Conservation (phyloP, 2,888 invertebrate species). For the Drosophila kanekoi region DNA sequence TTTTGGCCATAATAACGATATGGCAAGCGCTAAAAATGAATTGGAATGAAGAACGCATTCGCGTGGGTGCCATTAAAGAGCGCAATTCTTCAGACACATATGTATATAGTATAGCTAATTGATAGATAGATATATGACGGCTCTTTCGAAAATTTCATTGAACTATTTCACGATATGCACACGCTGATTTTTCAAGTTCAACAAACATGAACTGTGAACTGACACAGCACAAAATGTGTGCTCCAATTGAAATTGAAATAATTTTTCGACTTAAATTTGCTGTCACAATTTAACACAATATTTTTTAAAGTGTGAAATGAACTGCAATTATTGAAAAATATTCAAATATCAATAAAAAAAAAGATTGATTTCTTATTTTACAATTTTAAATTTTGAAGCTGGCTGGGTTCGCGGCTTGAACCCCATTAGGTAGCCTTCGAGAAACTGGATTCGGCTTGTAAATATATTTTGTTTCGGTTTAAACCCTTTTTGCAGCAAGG, state of each 20-base stretch:
- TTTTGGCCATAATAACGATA: slow-evolving; percentile 44
- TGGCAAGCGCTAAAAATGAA: slow-evolving; percentile 46
- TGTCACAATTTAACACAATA: too few species aligned
- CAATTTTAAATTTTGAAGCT: too few species aligned
- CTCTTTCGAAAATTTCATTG: slow-evolving; percentile 56
- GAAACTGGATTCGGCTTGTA: too few species aligned
- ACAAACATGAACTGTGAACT: slow-evolving; percentile 42
- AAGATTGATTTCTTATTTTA: too few species aligned
- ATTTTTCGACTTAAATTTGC: neutral
- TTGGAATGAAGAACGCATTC: slow-evolving; percentile 49
- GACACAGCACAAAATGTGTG: neutral
- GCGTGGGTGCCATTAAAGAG: slow-evolving; percentile 43
- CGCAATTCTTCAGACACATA: slow-evolving; percentile 9
- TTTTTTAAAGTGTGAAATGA: too few species aligned
- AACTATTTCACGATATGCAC: slow-evolving; percentile 41
- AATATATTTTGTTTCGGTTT: too few species aligned
- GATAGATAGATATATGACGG: slow-evolving; percentile 29
- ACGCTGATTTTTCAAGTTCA: slow-evolving; percentile 75
- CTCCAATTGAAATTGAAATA: neutral
- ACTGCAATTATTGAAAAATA: too few species aligned
- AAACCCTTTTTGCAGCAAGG: too few species aligned
- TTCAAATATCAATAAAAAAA: too few species aligned
- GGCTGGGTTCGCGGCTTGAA: too few species aligned
- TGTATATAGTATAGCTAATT: slow-evolving; percentile 20
- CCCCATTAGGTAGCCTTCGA: too few species aligned